phyloP scores from a whole-genome alignment of 2,113 vertebrate species.

The Anthoscopus minutus region DNA sequence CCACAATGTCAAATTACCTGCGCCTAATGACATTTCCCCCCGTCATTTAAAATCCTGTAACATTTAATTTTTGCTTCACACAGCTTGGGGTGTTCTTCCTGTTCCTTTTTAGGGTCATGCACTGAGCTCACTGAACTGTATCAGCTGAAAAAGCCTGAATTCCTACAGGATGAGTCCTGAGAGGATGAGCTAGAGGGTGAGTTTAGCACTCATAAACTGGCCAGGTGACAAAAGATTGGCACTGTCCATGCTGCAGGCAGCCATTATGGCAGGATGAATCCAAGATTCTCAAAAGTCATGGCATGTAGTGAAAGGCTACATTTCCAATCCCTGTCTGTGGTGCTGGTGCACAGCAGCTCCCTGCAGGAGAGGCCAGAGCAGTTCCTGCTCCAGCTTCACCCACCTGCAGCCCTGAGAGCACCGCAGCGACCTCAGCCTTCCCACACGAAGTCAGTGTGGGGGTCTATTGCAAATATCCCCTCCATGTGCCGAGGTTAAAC shows the following conservation, averaged over 20 bases:
- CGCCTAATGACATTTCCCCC: not conserved
- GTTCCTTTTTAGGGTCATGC: not conserved
- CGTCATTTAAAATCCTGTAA: not conserved
- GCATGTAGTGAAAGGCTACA: not conserved
- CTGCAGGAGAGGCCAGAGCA: not conserved
- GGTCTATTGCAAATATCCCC: not conserved
- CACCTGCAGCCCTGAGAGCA: not conserved
- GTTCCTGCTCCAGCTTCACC: not conserved
- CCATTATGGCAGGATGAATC: not conserved
- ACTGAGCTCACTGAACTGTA: not conserved
- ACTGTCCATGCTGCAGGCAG: not conserved
- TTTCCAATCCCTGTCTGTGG: not conserved
- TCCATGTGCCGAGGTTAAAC: not conserved
- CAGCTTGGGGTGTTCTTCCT: not conserved
- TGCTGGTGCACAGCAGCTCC: not conserved
- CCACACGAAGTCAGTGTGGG: not conserved
- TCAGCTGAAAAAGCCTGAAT: not conserved
- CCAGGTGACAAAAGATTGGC: not conserved
- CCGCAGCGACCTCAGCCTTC: accelerated
- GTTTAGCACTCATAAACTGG: not conserved
- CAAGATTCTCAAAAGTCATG: not conserved
- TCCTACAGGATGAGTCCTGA: not conserved
- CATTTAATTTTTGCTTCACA: not conserved
- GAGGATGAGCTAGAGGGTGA: not conserved
- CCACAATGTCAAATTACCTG: not conserved